These are phyloP conservation scores for Brevipalpus yothersi DNA, from an alignment of 1,140 invertebrate genomes.

Conservation along the genomic window DNA sequence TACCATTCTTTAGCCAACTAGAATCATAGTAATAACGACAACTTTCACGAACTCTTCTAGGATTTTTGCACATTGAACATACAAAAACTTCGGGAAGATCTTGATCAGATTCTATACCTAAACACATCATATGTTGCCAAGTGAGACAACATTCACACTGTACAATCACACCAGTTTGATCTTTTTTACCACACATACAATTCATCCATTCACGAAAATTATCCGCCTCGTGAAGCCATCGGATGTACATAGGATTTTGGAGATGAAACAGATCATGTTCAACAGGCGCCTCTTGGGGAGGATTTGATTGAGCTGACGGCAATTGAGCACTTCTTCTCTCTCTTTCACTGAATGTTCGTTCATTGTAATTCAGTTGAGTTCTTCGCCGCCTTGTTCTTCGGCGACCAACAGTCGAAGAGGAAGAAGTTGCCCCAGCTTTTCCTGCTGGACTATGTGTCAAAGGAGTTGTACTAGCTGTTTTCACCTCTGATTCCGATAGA, in stretches of 20 bases:
- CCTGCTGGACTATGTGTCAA: no score
- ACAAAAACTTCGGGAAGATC: constrained; percentile 72
- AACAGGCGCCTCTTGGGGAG: neutral
- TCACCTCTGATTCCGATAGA: no score
- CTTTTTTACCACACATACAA: constrained; percentile 49
- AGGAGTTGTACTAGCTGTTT: no score
- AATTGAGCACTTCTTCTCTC: no score
- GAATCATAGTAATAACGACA: constrained; percentile 52
- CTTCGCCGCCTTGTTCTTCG: no score
- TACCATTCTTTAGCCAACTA: constrained; percentile 59
- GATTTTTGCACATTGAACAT: constrained; percentile 58
- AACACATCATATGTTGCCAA: constrained; percentile 78
- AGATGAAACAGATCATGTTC: constrained; percentile 4
- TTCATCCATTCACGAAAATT: constrained; percentile 46
- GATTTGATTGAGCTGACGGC: no score
- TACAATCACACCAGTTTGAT: constrained; percentile 82
- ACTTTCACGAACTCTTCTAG: constrained; percentile 34
- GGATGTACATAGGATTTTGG: constrained; percentile 2
- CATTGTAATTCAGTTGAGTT: no score
- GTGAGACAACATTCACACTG: constrained; percentile 78
- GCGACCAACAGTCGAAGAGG: no score
- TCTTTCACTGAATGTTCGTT: no score
- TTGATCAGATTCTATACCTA: constrained; percentile 47
- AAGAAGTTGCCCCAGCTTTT: no score
- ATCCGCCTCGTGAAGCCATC: constrained; percentile 9